Evolutionary conservation across 2,797 vertebrate species (phyloP).

Genomic region (Thaleichthys pacificus): DNA sequence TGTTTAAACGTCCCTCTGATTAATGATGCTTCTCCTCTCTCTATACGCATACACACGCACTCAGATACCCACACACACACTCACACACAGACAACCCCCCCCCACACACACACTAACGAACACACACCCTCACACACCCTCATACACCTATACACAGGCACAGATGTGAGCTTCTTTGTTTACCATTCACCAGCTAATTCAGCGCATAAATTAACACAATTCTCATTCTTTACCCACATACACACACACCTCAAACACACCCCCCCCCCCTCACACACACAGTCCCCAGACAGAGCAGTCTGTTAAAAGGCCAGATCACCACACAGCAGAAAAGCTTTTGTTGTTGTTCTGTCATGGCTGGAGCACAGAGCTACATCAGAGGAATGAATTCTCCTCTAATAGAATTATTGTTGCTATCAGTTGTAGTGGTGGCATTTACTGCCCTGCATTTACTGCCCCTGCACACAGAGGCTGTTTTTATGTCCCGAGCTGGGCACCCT

Average conservation of each 20-base stretch:
- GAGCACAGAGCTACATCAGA: conserved; percentile 34
- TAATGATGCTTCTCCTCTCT: no score
- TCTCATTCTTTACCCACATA: conserved; percentile 10
- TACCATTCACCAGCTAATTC: conserved; percentile 36
- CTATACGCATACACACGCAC: not conserved
- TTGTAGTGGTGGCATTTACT: conserved; percentile 41
- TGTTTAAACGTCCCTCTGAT: no score
- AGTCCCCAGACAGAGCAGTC: not conserved
- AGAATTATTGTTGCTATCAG: conserved; percentile 44
- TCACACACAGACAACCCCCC: not conserved
- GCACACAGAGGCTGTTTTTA: conserved; percentile 39
- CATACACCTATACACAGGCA: conserved; percentile 2
- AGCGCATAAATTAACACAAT: conserved; percentile 39
- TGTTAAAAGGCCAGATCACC: conserved; percentile 5
- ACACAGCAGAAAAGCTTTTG: conserved; percentile 9
- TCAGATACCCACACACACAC: no score
- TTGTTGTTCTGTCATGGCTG: conserved; percentile 32
- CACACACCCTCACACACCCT: conserved; percentile 18
- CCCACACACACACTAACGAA: conserved; percentile 20
- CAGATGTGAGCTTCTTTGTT: conserved; percentile 37
- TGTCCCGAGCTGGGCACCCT: conserved; percentile 35
- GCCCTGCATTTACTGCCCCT: conserved; percentile 32
- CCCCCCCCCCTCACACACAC: not conserved
- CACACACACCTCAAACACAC: conserved; percentile 1
- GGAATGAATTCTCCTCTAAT: conserved; percentile 33